Percentiles rank a stretch among this genome's conserved stretches.
phyloP scores from a whole-genome alignment of 2,888 invertebrate genomes.

The Drosophila planitibia region DNA sequence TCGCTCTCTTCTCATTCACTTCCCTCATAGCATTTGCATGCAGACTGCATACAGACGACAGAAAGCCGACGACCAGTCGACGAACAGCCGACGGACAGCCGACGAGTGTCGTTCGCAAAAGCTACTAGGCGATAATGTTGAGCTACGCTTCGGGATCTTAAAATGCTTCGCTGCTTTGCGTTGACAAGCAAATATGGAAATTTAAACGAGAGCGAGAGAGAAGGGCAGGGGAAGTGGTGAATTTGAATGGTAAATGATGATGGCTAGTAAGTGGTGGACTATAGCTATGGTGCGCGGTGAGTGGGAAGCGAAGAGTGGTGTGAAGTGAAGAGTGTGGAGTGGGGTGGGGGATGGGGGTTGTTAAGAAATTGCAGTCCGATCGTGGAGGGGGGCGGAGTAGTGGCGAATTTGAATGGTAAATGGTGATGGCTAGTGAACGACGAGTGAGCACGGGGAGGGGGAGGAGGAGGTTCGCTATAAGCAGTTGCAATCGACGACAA shows the following conservation, averaged over 20 bases:
- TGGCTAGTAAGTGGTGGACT: constrained; percentile 11
- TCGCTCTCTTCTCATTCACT: constrained; percentile 7
- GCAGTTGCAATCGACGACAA: constrained; percentile 61
- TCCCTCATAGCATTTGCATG: constrained; percentile 67
- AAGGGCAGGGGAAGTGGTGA: constrained; percentile 22
- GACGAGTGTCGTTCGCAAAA: constrained; percentile 18
- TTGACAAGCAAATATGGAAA: constrained; percentile 78
- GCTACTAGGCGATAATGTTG: constrained; percentile 56
- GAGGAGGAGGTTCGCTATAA: background rate
- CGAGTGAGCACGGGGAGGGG: constrained; percentile 6
- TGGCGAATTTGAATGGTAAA: constrained; percentile 17
- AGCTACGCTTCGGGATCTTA: constrained; percentile 56
- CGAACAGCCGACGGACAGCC: constrained; percentile 1
- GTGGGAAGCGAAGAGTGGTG: background rate
- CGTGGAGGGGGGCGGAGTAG: constrained; percentile 19
- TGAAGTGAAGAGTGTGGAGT: background rate
- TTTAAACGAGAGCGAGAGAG: constrained; percentile 29
- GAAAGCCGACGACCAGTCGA: background rate
- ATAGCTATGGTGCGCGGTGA: background rate
- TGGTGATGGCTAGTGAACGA: constrained; percentile 17
- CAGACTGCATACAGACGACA: constrained; percentile 71
- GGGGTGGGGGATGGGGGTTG: background rate
- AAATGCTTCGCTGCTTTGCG: constrained; percentile 48
- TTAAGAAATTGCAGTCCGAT: background rate
- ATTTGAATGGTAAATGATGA: constrained; percentile 32